Evolutionary conservation across 2,797 vertebrate genomes (phyloP).

Genomic region (Hirundo rustica): DNA sequence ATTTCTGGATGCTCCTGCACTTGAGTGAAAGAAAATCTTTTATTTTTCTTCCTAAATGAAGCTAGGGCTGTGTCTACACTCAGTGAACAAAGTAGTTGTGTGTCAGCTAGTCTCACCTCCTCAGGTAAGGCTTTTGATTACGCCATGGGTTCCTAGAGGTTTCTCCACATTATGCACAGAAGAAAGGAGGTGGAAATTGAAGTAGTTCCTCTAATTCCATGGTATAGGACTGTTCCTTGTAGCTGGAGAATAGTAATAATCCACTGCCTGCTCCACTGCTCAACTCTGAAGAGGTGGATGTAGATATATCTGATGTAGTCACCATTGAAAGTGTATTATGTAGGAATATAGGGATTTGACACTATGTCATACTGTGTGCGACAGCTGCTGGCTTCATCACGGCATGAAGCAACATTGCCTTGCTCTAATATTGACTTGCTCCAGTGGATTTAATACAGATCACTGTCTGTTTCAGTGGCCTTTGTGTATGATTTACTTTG

Average conservation of each 20-base stretch:
- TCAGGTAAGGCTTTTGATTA: not conserved
- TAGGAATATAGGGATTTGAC: not conserved
- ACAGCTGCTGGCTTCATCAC: not conserved
- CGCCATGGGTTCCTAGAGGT: not conserved
- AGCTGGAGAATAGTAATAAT: not conserved
- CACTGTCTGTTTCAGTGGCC: not conserved
- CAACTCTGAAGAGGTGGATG: not conserved
- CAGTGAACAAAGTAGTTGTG: not conserved
- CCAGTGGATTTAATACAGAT: not conserved
- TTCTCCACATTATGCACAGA: not conserved
- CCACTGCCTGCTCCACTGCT: not conserved
- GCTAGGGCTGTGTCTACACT: not conserved
- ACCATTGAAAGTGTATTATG: not conserved
- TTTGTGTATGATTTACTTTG: not conserved
- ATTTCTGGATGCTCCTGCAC: not conserved
- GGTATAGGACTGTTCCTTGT: not conserved
- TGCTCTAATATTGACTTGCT: not conserved
- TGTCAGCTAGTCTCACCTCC: not conserved
- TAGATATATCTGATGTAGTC: not conserved
- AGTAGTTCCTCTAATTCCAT: not conserved
- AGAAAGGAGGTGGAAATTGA: not conserved
- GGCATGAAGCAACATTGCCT: not conserved
- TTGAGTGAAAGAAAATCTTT: not conserved
- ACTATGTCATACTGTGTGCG: not conserved
- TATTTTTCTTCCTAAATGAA: not conserved